Evolutionary conservation across 2,888 invertebrate genomes (phyloP), one percentile per base, ranked within the genome.

Genomic region (Tyria jacobaeae): DNA sequence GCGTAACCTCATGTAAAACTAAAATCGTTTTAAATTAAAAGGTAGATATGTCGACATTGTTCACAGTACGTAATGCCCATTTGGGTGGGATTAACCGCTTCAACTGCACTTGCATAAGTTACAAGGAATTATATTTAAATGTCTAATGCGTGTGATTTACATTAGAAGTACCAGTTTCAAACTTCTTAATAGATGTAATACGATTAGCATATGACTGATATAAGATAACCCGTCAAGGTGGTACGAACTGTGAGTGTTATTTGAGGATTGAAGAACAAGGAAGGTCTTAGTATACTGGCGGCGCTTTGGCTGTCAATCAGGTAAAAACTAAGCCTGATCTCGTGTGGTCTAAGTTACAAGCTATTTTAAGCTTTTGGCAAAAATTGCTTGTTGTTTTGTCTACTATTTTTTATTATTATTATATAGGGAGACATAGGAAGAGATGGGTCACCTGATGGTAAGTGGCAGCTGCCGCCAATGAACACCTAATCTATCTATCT

Each of bases 81-180:
- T 83, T 81, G n/a, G n/a, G n/a, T n/a, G n/a, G n/a, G n/a, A 87
- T 85, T 84, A 84, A 80, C 76, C 69, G 73, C 79, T 76, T 24
- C 47, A 17, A 75, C 73, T 83, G 81, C 78, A 85, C 85, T 87
- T 87, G 84, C 86, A 87, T 86, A 86, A 89, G 89, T 90, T 90
- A 84, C 85, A 76, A 52, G 85, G 92, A 91, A 92, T 79, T 76
- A 85, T 85, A 89, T 88, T 89, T 91, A 88, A 89, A 91, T 88
- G 81, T 85, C 80, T 86, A 87, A 91, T 90, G 84, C 81, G 81
- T 80, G 75, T 79, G 71, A 88, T 86, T 88, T 83, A 84, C 89
- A 92, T 90, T 88, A 81, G 73, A 83, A 71, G 82, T 81, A 84
- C 84, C 82, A 86, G 83, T 81, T 80, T 86, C 80, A 80, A 83